Conservation (phyloP, 2,888 invertebrate genomes). For the Lasioglossum oenotherae region DNA sequence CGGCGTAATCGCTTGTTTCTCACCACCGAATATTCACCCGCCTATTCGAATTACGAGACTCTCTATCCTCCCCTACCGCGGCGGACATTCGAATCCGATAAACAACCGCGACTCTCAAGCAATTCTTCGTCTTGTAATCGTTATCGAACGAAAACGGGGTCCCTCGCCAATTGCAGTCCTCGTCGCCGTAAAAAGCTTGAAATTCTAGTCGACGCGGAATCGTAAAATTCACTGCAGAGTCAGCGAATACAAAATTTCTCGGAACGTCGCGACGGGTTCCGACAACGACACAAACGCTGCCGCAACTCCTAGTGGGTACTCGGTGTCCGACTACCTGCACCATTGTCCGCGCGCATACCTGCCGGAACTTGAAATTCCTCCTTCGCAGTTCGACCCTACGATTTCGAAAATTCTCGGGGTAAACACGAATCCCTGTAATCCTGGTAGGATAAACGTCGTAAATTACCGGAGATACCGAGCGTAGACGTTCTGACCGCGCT, state of each 20-base stretch:
- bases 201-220: not conserved
- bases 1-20: constrained; percentile 53
- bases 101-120: not conserved
- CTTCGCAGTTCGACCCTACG: not conserved
- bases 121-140: not conserved
- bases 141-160: not conserved
- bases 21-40: constrained; percentile 59
- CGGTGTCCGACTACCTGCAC: constrained; percentile 43
- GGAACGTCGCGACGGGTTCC: not conserved
- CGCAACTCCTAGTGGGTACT: constrained; percentile 19
- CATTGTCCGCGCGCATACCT: constrained; percentile 41
- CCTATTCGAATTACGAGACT: constrained; percentile 47
- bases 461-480: not conserved
- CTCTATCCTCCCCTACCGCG: not conserved
- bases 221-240: not conserved
- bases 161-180: not conserved
- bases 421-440: not conserved
- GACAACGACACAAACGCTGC: not conserved
- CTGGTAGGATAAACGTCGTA: not conserved
- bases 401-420: constrained; percentile 28
- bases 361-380: constrained; percentile 35
- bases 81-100: constrained; percentile 14
- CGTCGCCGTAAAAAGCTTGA: not conserved
- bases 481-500: not conserved
- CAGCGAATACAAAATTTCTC: not conserved